phyloP scores from a whole-genome alignment of 1,140 invertebrate species.

The Sminthurides bifidus region DNA sequence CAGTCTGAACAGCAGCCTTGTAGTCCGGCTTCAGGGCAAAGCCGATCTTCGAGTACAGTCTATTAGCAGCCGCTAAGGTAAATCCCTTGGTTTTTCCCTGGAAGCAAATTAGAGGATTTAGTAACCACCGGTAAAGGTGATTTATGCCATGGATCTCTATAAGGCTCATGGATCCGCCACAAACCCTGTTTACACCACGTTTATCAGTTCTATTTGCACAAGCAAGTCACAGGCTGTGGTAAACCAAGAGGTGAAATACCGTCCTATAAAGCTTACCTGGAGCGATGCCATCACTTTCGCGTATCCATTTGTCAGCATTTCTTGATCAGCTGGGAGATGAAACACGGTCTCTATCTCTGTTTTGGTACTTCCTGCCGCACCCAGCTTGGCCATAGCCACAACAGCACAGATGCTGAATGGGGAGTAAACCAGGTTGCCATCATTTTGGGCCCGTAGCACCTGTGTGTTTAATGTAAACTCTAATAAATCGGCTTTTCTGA shows the following conservation, averaged over 20 bases:
- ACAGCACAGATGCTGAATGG: conserved; percentile 16
- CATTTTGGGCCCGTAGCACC: too few relatives aligned
- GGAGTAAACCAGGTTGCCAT: conserved; percentile 15
- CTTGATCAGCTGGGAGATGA: background rate
- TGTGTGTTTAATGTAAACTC: too few relatives aligned
- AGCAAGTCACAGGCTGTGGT: too few relatives aligned
- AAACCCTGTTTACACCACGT: too few relatives aligned
- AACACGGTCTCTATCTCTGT: conserved; percentile 1
- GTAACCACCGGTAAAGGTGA: too few relatives aligned
- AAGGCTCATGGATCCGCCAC: too few relatives aligned
- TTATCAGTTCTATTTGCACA: too few relatives aligned
- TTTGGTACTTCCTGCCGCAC: conserved; percentile 10
- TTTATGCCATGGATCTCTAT: too few relatives aligned
- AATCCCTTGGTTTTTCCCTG: conserved; percentile 16
- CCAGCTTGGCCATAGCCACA: conserved; percentile 11
- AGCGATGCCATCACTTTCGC: background rate
- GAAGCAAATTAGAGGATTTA: background rate
- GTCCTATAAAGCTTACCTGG: conserved; percentile 1
- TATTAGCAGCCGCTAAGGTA: conserved; percentile 49
- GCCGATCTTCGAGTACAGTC: conserved; percentile 46
- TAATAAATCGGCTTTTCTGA: too few relatives aligned
- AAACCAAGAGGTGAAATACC: too few relatives aligned
- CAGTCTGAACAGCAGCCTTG: conserved; percentile 36
- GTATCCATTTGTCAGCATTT: conserved; percentile 8
- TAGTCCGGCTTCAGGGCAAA: conserved; percentile 42